These are phyloP conservation scores for Danionella cerebrum DNA, from an alignment of 2,113 vertebrate genomes.

Conservation along the genomic window DNA sequence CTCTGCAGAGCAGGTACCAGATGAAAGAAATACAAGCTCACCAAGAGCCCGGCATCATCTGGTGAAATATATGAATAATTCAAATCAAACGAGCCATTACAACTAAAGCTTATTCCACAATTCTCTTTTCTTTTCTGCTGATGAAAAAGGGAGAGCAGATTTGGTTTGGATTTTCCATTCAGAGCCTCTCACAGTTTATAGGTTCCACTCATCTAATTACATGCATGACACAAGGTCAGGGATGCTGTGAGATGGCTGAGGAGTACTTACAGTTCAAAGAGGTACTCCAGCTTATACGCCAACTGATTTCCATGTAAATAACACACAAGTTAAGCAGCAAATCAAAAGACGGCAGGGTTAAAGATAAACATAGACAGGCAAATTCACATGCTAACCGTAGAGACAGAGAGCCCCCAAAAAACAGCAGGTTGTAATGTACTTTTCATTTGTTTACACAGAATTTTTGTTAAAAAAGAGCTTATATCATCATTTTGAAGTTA, in stretches of 20 bases:
- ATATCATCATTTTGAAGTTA: too few relatives aligned
- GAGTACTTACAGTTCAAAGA: conserved; percentile 23
- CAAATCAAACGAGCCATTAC: conserved; percentile 15
- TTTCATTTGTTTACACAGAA: too few relatives aligned
- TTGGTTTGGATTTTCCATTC: conserved; percentile 14
- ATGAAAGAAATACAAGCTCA: conserved; percentile 30
- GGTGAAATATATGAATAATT: conserved; percentile 36
- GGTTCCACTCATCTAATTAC: conserved; percentile 34
- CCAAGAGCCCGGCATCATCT: conserved; percentile 16
- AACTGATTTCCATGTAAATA: conserved; percentile 32
- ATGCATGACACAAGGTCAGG: conserved; percentile 26
- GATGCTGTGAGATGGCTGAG: conserved; percentile 24
- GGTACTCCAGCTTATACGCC: conserved; percentile 23
- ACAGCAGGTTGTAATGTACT: too few relatives aligned
- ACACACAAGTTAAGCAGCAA: background rate
- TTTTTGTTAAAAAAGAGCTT: too few relatives aligned
- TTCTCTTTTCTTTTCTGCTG: background rate
- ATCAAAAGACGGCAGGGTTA: conserved; percentile 1
- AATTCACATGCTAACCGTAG: too few relatives aligned
- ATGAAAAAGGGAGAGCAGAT: background rate
- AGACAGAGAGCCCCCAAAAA: too few relatives aligned
- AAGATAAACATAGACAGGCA: too few relatives aligned
- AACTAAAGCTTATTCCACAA: conserved; percentile 20
- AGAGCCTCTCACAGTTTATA: conserved; percentile 12
- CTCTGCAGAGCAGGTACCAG: conserved; percentile 20